Evolutionary conservation across 2,797 vertebrate genomes (phyloP), one percentile per base, ranked within the genome.

Genomic region (Huso huso): DNA sequence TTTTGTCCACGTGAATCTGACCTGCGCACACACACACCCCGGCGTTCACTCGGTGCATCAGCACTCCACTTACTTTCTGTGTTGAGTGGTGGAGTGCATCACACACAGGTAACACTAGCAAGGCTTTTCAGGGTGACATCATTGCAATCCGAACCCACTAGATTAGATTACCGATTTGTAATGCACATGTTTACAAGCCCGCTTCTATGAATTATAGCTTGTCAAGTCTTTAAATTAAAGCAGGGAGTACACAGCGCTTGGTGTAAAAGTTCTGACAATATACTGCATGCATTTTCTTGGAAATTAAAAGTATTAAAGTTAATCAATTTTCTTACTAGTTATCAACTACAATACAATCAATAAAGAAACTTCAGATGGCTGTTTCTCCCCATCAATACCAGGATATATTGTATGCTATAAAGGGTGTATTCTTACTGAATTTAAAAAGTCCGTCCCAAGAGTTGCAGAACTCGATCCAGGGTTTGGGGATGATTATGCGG

Each of bases 401-500:
- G 37, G 37, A 4, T 37, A 37, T 37, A 37, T 37, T 37, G 37
- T 37, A 37, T 37, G 37, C 5, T 37, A 37, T 37, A 37, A 37
- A 37, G 37, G 37, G 3, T 37, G 37, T 37, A 60, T 37, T 72
- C 88, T 89, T 82, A 90, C 89, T 90, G 73, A 90, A 90, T 83
- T 77, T 87, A 84, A 90, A 90, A 72, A 90, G 88, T 73, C 94
- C 94, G 23, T 97, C 94, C 95, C 95, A 97, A 67, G 95, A 97
- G 71, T 74, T 81, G 81, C 95, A 98, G 86, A 97, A 96, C 75
- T 96, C 94, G 71, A 80, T 86, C 95, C 95, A 97, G 0, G 95
- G 95, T 78, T 93, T 95, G 59, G 94, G 94, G 69, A 96, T 86
- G 71, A 96, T 65, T 2, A 90, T 87, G 11, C 94, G 88, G 52